phyloP scores from a whole-genome alignment of 1,140 invertebrate genomes.

The Choristoneura fumiferana region DNA sequence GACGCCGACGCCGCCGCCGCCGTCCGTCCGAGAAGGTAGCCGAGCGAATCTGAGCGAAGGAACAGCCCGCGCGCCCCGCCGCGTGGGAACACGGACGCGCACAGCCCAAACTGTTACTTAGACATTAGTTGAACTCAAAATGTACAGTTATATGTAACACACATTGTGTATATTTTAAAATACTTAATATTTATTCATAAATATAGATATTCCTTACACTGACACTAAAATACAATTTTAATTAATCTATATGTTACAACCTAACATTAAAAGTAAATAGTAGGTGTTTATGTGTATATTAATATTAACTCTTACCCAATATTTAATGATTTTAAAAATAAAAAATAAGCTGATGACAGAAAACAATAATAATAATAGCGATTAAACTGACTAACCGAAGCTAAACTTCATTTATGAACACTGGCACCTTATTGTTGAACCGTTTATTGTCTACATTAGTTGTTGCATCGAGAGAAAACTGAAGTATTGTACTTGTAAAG shows the following conservation, averaged over 20 bases:
- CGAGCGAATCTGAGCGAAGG: slow-evolving; percentile 61
- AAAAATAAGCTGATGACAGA: slow-evolving; percentile 26
- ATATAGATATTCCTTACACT: slow-evolving; percentile 70
- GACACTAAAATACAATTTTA: slow-evolving; percentile 62
- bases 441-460: slow-evolving; percentile 46
- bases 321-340: slow-evolving; percentile 6
- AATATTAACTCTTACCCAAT: slow-evolving; percentile 39
- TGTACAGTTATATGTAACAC: slow-evolving; percentile 70
- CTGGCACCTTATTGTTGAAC: slow-evolving; percentile 49
- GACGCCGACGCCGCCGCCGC: neutral
- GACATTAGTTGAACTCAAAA: slow-evolving; percentile 58
- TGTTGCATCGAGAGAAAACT: slow-evolving; percentile 18
- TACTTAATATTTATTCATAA: slow-evolving; percentile 70
- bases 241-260: slow-evolving; percentile 60
- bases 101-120: slow-evolving; percentile 28
- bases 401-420: slow-evolving; percentile 41
- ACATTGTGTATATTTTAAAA: slow-evolving; percentile 58
- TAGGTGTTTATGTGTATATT: slow-evolving; percentile 57
- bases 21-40: slow-evolving; percentile 5
- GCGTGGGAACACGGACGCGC: neutral
- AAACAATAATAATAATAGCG: slow-evolving; percentile 32
- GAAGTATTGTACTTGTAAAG: slow-evolving; percentile 23
- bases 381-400: slow-evolving; percentile 33
- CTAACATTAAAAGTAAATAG: slow-evolving; percentile 67
- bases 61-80: slow-evolving; percentile 34